phyloP scores from a whole-genome alignment of 1,140 invertebrate genomes.

The Drosophila saltans region DNA sequence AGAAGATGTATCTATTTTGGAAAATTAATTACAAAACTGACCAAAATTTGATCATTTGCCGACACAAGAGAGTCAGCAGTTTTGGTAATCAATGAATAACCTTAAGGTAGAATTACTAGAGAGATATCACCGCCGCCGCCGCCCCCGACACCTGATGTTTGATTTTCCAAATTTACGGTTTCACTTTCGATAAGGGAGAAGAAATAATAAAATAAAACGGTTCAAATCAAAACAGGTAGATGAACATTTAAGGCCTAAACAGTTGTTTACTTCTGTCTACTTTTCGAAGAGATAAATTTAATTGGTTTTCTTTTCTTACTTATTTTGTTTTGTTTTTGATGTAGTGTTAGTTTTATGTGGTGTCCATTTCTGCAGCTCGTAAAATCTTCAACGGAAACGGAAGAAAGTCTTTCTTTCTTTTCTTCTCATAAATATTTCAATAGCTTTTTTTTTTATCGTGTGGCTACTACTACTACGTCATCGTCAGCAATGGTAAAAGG shows the following conservation, averaged over 20 bases:
- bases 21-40: slow-evolving; percentile 77
- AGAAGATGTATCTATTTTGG: slow-evolving; percentile 78
- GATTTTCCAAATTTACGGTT: slow-evolving; percentile 77
- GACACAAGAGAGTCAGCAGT: slow-evolving; percentile 15
- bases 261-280: not conserved
- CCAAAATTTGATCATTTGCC: slow-evolving; percentile 71
- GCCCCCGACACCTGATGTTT: slow-evolving; percentile 73
- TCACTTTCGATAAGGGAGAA: slow-evolving; percentile 59
- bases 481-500: not conserved
- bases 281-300: slow-evolving; percentile 60
- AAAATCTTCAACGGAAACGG: slow-evolving; percentile 60
- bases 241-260: not conserved
- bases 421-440: slow-evolving; percentile 69
- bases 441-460: slow-evolving; percentile 13
- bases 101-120: slow-evolving; percentile 17
- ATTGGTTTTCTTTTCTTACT: slow-evolving; percentile 34
- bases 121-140: not conserved
- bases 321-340: slow-evolving; percentile 31
- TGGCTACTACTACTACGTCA: slow-evolving; percentile 38
- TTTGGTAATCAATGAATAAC: slow-evolving; percentile 30
- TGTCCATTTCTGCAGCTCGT: slow-evolving; percentile 52
- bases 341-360: slow-evolving; percentile 69
- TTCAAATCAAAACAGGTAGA: slow-evolving; percentile 75
- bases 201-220: not conserved
- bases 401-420: slow-evolving; percentile 69